Evolutionary conservation across 2,888 invertebrate species (phyloP).

Genomic region (Lithosia quadra): DNA sequence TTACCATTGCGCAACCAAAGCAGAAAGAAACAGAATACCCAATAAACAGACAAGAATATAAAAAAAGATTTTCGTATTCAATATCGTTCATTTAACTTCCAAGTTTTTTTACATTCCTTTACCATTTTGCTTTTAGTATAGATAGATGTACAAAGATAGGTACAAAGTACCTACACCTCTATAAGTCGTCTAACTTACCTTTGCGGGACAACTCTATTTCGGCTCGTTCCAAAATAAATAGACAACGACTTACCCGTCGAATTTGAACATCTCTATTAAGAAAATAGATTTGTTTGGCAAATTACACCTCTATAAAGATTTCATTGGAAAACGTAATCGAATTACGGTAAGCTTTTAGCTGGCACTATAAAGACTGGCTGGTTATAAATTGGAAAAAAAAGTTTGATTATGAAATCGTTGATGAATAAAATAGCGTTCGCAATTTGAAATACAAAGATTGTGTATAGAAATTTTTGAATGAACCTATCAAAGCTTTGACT

Average conservation of each 20-base stretch:
- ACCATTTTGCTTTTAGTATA: no score
- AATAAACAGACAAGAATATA: no score
- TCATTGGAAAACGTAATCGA: not conserved
- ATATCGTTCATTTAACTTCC: no score
- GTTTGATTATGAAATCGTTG: not conserved
- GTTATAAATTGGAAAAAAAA: not conserved
- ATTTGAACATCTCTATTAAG: not conserved
- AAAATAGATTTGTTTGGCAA: not conserved
- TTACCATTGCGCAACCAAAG: no score
- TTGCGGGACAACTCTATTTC: not conserved
- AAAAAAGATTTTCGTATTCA: no score
- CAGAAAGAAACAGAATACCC: no score
- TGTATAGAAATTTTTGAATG: no score
- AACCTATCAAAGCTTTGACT: no score
- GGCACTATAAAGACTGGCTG: not conserved
- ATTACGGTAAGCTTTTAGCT: not conserved
- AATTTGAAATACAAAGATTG: not conserved
- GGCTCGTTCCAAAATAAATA: not conserved
- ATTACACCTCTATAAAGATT: no score
- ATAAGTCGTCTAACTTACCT: not conserved
- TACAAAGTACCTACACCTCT: no score
- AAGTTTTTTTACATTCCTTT: no score
- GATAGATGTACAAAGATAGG: no score
- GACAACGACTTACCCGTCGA: not conserved
- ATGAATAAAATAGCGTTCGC: not conserved